Base-by-base conservation (phyloP, 1,140 invertebrate species). In the Bombus confusus region DNA sequence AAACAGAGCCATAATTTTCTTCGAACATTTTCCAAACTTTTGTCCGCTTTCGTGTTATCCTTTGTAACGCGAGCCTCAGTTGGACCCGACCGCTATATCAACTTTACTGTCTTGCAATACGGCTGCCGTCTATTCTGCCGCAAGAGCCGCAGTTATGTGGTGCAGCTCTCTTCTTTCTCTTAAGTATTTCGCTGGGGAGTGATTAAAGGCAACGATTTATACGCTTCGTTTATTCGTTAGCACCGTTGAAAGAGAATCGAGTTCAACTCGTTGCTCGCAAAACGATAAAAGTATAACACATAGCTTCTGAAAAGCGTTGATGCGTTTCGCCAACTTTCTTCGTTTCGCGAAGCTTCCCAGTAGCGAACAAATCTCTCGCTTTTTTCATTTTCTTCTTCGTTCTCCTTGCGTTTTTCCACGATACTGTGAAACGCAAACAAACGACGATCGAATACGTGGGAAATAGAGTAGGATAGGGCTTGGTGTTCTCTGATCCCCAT, bases 131-230 rank as follows among this genome's bases (percentile, higher is more conserved):
- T 39, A 79, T 75, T 86, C 66, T n/a, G 68, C 8, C 41, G 69
- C 66, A 62, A 75, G 68, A 86, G 69, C 43, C 41, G 74, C 68
- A 62, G 78, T 85, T 87, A 79, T 31, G n/a, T 43, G 64, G 37
- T 25, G 10, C 10, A 9, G 4, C 39, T 15, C n/a, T 31, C 13
- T 41, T 25, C 52, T 57, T 64, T 86, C 64, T 59, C 52, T 80
- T 71, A 64, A 81, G 57, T 37, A 34, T 62, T 68, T 69, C 59
- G 41, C 39, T 3, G 39, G 69, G 66, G 75, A 86, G 68, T 83
- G 86, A 88, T 88, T 88, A 88, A 84, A 88, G 28, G 41, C 74
- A 69, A 88, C 88, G 83, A 86, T 86, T 89, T 88, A 88, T 73
- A 66, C 75, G 69, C 18, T 72, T 85, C 71, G 78, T 85, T 85